Evolutionary conservation across 2,797 vertebrate species (phyloP).

Genomic region (Crenuchus spilurus): DNA sequence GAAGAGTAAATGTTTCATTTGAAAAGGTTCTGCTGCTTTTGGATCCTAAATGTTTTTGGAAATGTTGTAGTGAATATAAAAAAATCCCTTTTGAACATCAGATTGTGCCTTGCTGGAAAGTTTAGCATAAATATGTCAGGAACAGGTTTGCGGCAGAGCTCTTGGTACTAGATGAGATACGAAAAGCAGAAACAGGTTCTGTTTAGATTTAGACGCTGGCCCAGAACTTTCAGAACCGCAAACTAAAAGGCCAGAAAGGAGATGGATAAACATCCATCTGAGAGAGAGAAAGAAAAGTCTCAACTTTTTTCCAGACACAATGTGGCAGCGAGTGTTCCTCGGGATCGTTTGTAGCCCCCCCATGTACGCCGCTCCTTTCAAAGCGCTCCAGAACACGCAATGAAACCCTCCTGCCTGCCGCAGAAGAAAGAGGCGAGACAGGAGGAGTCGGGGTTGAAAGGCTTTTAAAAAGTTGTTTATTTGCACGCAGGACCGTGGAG

Average conservation of each 20-base stretch:
- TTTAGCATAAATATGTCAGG: constrained; percentile 13
- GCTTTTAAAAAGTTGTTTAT: constrained; percentile 46
- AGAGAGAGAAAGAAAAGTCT: constrained; percentile 27
- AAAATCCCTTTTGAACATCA: background rate
- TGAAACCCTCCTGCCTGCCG: constrained; percentile 4
- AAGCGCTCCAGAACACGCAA: constrained; percentile 4
- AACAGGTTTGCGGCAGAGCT: background rate
- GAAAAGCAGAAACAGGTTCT: constrained; percentile 12
- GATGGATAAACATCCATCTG: constrained; percentile 55
- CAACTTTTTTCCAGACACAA: constrained; percentile 23
- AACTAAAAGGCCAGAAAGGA: constrained; percentile 38
- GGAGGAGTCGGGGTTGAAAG: constrained; percentile 26
- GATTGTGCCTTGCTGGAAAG: background rate
- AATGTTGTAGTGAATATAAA: too few species aligned
- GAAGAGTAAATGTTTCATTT: constrained; percentile 5
- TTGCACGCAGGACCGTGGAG: constrained; percentile 48
- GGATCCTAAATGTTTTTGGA: background rate
- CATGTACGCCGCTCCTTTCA: background rate
- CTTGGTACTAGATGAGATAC: constrained; percentile 4
- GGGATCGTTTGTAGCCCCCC: constrained; percentile 24
- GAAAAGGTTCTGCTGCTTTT: background rate
- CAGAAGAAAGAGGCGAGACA: constrained; percentile 32
- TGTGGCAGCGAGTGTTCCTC: constrained; percentile 3
- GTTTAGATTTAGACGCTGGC: constrained; percentile 6
- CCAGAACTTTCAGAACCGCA: constrained; percentile 27